A percentile compares a stretch with the other conserved stretches of the same genome.
Conservation (phyloP, 2,888 invertebrate species). For the Elmis aenea region DNA sequence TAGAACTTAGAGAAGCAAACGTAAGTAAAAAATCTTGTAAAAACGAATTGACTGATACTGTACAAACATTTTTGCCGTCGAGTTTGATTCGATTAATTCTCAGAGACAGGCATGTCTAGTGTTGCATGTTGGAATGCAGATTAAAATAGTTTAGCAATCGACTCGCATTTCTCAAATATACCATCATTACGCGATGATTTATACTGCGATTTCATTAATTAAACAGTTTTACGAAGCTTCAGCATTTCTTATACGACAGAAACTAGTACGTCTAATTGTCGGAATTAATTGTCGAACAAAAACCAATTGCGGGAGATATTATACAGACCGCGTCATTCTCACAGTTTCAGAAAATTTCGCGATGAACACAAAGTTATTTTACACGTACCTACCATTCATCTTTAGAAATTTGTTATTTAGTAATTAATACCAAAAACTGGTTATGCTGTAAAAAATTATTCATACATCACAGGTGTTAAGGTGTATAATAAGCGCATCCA, state of each 20-base stretch:
- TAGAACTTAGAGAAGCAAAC: too few relatives aligned
- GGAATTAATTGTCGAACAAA: constrained; percentile 9
- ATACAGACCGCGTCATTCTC: constrained; percentile 9
- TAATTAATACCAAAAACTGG: too few relatives aligned
- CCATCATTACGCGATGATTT: constrained; percentile 10
- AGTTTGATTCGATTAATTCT: constrained; percentile 3
- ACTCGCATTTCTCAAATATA: constrained; percentile 11
- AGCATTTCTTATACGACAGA: not conserved
- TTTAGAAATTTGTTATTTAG: too few relatives aligned
- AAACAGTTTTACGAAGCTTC: constrained; percentile 4
- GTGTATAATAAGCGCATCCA: too few relatives aligned
- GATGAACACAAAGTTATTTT: too few relatives aligned
- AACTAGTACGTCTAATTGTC: constrained; percentile 3
- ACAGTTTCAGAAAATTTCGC: too few relatives aligned
- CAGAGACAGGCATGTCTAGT: constrained; percentile 3
- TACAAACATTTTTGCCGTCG: not conserved
- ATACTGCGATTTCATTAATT: constrained; percentile 6
- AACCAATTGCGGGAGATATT: constrained; percentile 6
- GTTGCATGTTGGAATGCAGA: constrained; percentile 12
- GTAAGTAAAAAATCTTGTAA: too few relatives aligned
- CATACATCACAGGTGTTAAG: too few relatives aligned
- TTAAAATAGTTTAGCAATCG: constrained; percentile 10
- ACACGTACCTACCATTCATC: too few relatives aligned
- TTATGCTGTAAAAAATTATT: too few relatives aligned
- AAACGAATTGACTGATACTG: too few relatives aligned